Base-by-base conservation (phyloP, 30 jellyfish, hydroid and myxozoan genomes). In the Turritopsis rubra region DNA sequence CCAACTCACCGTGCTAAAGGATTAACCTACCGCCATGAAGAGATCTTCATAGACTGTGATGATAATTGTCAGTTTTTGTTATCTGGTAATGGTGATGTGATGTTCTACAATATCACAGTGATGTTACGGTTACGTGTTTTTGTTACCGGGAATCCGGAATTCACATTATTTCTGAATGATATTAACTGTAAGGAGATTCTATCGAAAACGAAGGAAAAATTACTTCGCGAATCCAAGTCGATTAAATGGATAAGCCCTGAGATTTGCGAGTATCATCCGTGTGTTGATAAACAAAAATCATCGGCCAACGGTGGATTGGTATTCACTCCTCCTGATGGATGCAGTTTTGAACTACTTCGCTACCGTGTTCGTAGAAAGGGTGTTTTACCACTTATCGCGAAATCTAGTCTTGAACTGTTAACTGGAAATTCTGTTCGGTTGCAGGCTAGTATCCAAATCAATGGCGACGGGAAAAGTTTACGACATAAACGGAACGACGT, bases 241-340 rank as follows among this genome's bases (percentile, higher is more conserved):
- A 80, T 53, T 27, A 81, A 81, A 22, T 91, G 96, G 96, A 87
- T 91, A 19, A 60, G 26, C 17, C 83, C 94, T 19, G 83, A 71
- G 70, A 79, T 79, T 1, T 29, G 53, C 1, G 98, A 91, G 72
- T 91, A 79, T 79, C 96, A 91, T 54, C 98, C 98, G 7, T 91
- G 96, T 68, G 95, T 91, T 13, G 87, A 88, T 53, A 84, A 79
- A 18, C 71, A 54, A 21, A 77, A 83, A 25, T 25, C 89, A 0
- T 31, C 80, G 23, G 65, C 27, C n/a, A 87, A 87, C 52, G 96
- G 98, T 20, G 95, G 98, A 4, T 54, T 91, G 52, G 89, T 75
- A 29, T 88, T 91, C 73, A 72, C 54, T 29, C 98, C 98, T 30
- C 98, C 98, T 20, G 98, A 91, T 87, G 96, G 95, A 16, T 91